These are phyloP conservation scores for Drosophila willistoni DNA, from an alignment of 1,140 invertebrate genomes.

Conservation along the genomic window DNA sequence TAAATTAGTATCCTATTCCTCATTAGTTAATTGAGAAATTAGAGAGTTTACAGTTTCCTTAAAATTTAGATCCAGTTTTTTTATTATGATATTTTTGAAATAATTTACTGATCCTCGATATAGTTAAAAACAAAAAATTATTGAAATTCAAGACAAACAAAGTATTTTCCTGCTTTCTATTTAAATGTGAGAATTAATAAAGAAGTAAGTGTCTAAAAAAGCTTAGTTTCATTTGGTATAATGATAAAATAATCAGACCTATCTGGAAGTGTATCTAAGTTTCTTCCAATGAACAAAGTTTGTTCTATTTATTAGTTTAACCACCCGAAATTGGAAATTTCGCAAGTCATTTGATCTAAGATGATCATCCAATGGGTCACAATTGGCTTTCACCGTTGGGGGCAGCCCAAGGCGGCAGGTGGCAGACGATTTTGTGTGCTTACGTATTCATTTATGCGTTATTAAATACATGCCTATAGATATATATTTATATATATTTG, in stretches of 20 bases:
- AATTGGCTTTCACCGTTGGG: conserved; percentile 55
- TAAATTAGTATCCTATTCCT: no score
- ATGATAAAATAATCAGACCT: background rate
- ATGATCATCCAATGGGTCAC: conserved; percentile 8
- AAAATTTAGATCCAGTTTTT: no score
- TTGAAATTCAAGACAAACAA: no score
- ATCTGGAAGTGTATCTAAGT: background rate
- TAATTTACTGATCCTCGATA: no score
- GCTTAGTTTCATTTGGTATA: no score
- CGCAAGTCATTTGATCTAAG: conserved; percentile 6
- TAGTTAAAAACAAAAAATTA: no score
- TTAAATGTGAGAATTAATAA: no score
- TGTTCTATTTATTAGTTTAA: background rate
- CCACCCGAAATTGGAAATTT: conserved; percentile 1
- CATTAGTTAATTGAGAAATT: no score
- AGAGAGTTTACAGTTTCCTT: no score
- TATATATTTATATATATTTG: conserved; percentile 16
- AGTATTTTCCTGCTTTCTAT: no score
- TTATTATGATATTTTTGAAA: no score
- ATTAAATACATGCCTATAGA: conserved; percentile 18
- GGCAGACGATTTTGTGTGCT: conserved; percentile 15
- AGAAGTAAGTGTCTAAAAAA: no score
- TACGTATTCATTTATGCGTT: conserved; percentile 55
- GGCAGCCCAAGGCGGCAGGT: conserved; percentile 12
- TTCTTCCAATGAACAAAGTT: background rate